Percentiles rank a stretch among this genome's conserved stretches.
Evolutionary conservation across 2,888 invertebrate species (phyloP).

Genomic region (Erynnis tages): DNA sequence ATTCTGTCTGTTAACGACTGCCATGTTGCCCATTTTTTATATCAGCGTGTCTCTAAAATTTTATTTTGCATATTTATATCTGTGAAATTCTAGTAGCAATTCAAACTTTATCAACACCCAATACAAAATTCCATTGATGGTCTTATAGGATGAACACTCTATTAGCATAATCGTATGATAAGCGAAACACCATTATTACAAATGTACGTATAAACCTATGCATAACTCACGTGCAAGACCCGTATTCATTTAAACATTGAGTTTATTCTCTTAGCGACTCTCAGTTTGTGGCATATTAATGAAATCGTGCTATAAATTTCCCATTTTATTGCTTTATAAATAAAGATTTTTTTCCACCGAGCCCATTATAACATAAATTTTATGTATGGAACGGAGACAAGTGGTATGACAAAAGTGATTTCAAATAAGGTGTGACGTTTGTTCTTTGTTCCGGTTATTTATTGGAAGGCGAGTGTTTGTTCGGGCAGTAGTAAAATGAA

Average conservation of each 20-base stretch:
- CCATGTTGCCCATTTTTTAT: background rate
- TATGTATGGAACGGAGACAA: slow-evolving; percentile 33
- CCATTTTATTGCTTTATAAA: slow-evolving; percentile 46
- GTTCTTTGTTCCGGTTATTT: slow-evolving; percentile 70
- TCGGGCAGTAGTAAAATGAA: slow-evolving; percentile 73
- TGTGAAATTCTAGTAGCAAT: slow-evolving; percentile 15
- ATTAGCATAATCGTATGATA: slow-evolving; percentile 12
- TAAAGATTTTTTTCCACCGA: slow-evolving; percentile 40
- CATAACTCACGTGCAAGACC: slow-evolving; percentile 15
- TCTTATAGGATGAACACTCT: slow-evolving; percentile 1
- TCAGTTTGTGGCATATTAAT: slow-evolving; percentile 49
- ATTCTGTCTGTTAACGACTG: background rate
- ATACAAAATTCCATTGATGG: slow-evolving; percentile 15
- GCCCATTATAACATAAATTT: slow-evolving; percentile 35
- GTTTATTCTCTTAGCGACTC: slow-evolving; percentile 29
- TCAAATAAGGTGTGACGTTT: slow-evolving; percentile 73
- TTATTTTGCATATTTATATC: slow-evolving; percentile 1
- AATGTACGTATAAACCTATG: background rate
- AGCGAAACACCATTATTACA: background rate
- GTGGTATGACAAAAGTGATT: slow-evolving; percentile 59
- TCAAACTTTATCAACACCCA: slow-evolving; percentile 15
- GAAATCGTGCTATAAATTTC: slow-evolving; percentile 47
- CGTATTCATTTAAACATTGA: slow-evolving; percentile 7
- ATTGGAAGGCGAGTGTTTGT: slow-evolving; percentile 62
- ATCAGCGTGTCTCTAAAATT: background rate